Base-by-base conservation (phyloP, 2,797 vertebrate species). In the Salarias fasciatus region DNA sequence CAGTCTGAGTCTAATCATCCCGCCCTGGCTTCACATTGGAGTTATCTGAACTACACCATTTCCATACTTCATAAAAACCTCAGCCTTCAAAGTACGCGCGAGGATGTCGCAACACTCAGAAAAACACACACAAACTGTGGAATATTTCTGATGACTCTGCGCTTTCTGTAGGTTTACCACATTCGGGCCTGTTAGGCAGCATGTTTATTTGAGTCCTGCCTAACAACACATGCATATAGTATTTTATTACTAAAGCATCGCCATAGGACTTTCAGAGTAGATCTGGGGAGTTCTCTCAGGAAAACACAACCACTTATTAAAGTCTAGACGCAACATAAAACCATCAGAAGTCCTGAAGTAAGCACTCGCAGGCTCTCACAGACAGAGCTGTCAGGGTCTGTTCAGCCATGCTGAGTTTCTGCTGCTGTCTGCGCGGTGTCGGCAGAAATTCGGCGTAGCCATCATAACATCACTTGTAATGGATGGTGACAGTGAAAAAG, bases 311-410 rank as follows among this genome's bases (percentile, higher is more conserved):
- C 90, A 90, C 94, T 95, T 95, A 96, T 97, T 96, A 96, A 96
- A 95, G 96, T 98, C 96, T 98, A 98, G 97, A 98, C 95, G 86
- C 93, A 95, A 95, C 94, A 95, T 97, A 93, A 97, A 96, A 97
- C 95, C 94, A 94, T 68, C 67, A 91, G 93, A 96, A 95, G 94
- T 95, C 91, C 89, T 81, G 69, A 48, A 83, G 83, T 90, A 90
- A 91, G 90, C 87, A 84, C 69, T 95, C 93, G 78, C 74, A 85
- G 87, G 53, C 87, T 84, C 79, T 80, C 57, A 37, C 73, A 77
- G 75, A 83, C 76, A 52, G 70, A 77, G 46, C 53, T 72, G 79
- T 85, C 77, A 77, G 85, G 80, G 80, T 85, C 66, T 75, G 64
- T 71, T 82, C 68, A 57, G 57, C 82, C 82, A 69, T 58, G 58